Evolutionary conservation across 1,140 invertebrate genomes (phyloP).

Genomic region (Drosophila santomea): DNA sequence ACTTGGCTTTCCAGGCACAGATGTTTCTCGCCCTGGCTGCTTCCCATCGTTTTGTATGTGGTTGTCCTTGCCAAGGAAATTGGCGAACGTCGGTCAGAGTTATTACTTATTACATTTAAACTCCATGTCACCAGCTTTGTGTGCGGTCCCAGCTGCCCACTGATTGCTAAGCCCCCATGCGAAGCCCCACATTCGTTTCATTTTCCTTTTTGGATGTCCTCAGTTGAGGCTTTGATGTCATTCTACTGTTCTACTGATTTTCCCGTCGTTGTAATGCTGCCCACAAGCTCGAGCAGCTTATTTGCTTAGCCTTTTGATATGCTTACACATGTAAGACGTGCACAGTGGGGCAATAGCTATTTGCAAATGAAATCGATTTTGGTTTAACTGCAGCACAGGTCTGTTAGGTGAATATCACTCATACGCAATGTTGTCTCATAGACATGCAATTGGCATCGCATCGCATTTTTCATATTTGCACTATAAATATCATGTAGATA

Average conservation of each 20-base stretch:
- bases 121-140: slow-evolving; percentile 1
- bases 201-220: not conserved
- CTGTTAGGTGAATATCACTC: not conserved
- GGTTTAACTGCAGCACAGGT: not conserved
- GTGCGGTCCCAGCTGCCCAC: slow-evolving; percentile 14
- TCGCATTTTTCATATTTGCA: not conserved
- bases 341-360: not conserved
- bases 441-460: not conserved
- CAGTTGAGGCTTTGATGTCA: slow-evolving; percentile 33
- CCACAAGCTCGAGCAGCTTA: slow-evolving; percentile 39
- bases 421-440: slow-evolving; percentile 2
- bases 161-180: not conserved
- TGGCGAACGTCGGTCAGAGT: slow-evolving; percentile 17
- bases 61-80: slow-evolving; percentile 28
- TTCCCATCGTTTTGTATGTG: slow-evolving; percentile 11
- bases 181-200: not conserved
- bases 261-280: slow-evolving; percentile 18
- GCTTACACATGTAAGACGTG: slow-evolving; percentile 28
- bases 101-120: slow-evolving; percentile 1
- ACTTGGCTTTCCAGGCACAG: slow-evolving; percentile 4
- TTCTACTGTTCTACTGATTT: slow-evolving; percentile 9
- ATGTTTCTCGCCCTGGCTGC: not conserved
- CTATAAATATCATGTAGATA: not conserved
- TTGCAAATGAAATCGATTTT: too few relatives aligned
- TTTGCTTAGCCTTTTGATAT: slow-evolving; percentile 41